Conservation (phyloP, 2,888 invertebrate species). For the Acronicta alni region DNA sequence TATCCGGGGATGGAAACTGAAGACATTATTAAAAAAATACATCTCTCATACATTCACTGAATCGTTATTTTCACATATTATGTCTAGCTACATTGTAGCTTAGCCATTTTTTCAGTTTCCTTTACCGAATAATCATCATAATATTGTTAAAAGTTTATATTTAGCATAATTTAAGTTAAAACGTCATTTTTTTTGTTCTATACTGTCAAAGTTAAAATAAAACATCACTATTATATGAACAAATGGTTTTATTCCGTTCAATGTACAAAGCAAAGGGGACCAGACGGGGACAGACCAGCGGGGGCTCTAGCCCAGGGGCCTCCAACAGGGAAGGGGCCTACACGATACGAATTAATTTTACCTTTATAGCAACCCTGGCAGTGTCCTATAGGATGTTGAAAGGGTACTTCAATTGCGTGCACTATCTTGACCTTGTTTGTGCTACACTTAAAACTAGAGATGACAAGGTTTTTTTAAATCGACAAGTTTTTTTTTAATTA, state of each 20-base stretch:
- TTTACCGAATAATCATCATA: slow-evolving; percentile 27
- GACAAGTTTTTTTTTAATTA: too few species aligned
- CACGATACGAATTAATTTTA: too few species aligned
- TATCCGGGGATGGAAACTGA: slow-evolving; percentile 31
- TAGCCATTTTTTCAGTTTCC: slow-evolving; percentile 34
- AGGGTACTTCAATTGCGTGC: too few species aligned
- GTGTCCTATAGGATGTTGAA: too few species aligned
- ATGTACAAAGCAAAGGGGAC: slow-evolving; percentile 2
- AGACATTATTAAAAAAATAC: slow-evolving; percentile 1
- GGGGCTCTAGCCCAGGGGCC: too few species aligned
- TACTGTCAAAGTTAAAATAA: slow-evolving; percentile 50
- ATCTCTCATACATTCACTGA: slow-evolving; percentile 13
- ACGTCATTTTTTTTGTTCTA: slow-evolving; percentile 47
- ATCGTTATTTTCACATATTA: neutral
- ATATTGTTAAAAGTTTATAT: slow-evolving; percentile 50
- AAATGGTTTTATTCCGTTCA: slow-evolving; percentile 34
- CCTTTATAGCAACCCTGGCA: too few species aligned
- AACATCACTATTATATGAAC: slow-evolving; percentile 49
- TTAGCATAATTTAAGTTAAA: slow-evolving; percentile 58
- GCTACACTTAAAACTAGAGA: too few species aligned
- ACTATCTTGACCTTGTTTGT: too few species aligned
- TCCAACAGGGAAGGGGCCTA: too few species aligned
- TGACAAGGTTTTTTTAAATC: too few species aligned
- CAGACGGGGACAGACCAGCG: too few species aligned
- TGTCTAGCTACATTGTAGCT: neutral